Evolutionary conservation across 1,140 invertebrate species (phyloP).

Genomic region (Sycophaga agraensis): DNA sequence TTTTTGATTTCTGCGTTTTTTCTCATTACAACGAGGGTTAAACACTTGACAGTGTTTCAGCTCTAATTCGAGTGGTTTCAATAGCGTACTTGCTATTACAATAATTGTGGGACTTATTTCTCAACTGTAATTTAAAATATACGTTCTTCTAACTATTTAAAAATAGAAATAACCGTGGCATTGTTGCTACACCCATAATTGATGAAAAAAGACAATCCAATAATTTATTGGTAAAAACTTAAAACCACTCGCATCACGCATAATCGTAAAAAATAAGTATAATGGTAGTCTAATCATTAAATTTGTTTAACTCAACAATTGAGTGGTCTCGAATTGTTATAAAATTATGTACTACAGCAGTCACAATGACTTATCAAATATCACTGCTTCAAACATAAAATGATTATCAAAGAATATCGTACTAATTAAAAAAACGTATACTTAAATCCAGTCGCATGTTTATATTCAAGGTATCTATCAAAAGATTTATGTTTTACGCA

Average conservation of each 20-base stretch:
- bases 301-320: slow-evolving; percentile 18
- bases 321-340: slow-evolving; percentile 12
- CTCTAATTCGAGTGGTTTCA: slow-evolving; percentile 27
- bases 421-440: slow-evolving; percentile 27
- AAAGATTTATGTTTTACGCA: slow-evolving; percentile 11
- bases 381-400: slow-evolving; percentile 13
- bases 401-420: slow-evolving; percentile 5
- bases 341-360: slow-evolving; percentile 12
- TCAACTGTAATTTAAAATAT: slow-evolving; percentile 24
- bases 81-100: slow-evolving; percentile 20
- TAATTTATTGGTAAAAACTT: slow-evolving; percentile 4
- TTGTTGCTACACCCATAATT: too few relatives aligned
- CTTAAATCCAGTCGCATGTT: slow-evolving; percentile 20
- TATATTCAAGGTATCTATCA: slow-evolving; percentile 21
- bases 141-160: slow-evolving; percentile 19
- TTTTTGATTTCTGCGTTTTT: slow-evolving; percentile 17
- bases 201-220: not conserved
- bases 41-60: slow-evolving; percentile 34
- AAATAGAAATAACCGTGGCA: not conserved
- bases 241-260: slow-evolving; percentile 13
- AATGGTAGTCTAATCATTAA: slow-evolving; percentile 10
- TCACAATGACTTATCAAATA: slow-evolving; percentile 1
- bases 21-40: slow-evolving; percentile 29
- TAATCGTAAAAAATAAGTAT: slow-evolving; percentile 12
- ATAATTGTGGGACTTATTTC: slow-evolving; percentile 20